Evolutionary conservation across 2,797 vertebrate species (phyloP), one percentile per base, ranked within the genome.

Genomic region (Rhincodon typus): DNA sequence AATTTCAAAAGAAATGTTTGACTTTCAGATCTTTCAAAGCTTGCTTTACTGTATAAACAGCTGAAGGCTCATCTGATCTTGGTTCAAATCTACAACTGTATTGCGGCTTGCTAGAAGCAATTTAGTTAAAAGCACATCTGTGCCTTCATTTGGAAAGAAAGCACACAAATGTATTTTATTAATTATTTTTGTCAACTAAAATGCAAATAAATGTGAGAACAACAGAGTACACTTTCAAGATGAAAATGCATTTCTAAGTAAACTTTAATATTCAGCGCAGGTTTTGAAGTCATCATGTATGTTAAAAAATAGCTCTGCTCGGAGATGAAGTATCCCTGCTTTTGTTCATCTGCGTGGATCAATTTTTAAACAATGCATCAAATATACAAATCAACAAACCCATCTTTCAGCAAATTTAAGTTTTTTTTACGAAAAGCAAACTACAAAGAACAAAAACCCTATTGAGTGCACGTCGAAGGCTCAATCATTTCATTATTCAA

Each of bases 231-330:
- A 50, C 67, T 94, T 70, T 70, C 93, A 94, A 94, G 67, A 94
- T 94, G 42, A 94, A 42, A 94, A 94, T 42, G 69, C 93, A 94
- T 74, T 72, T 94, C 67, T 50, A 72, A 94, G 93, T 30, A 30
- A 94, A 69, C 69, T 46, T 72, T 94, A 23, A 94, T 42, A 94
- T 72, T 94, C 93, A 30, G 93, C 74, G 42, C 42, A 46, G 38
- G 69, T 50, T 94, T 94, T 94, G 93, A 94, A 94, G 13, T 66
- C 57, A 91, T 91, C 42, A 3, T 94, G 93, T 50, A 72, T 25
- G 50, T 46, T 70, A 17, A 77, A 94, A 69, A 38, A 69, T 72
- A 17, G 27, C 42, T 30, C 2, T 46, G 69, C 93, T 72, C 72
- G 67, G 42, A 46, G 46, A 15, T 72, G 25, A 46, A 72, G 91